A percentile compares a stretch with the other conserved stretches of the same genome.
Evolutionary conservation across 2,113 vertebrate species (phyloP).

Genomic region (Propithecus coquereli): DNA sequence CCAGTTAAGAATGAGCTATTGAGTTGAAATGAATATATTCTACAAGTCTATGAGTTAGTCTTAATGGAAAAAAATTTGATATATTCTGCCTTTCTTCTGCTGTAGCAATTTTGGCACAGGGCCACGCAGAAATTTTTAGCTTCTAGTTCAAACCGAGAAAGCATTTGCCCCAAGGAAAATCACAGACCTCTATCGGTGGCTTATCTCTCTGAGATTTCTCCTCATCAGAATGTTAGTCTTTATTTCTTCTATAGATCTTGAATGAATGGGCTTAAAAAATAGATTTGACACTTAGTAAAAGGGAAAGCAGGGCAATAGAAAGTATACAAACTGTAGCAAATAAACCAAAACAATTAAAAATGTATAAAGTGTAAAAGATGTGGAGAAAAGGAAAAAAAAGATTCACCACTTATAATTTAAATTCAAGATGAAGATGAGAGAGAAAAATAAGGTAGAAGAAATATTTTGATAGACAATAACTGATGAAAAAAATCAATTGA

Average conservation of each 20-base stretch:
- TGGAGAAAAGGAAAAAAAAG: not conserved
- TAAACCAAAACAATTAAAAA: not conserved
- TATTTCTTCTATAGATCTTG: not conserved
- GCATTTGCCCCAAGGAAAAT: not conserved
- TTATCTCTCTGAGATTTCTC: not conserved
- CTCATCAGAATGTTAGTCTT: not conserved
- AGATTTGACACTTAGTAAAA: not conserved
- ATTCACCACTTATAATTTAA: not conserved
- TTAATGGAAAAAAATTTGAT: not conserved
- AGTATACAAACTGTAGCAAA: not conserved
- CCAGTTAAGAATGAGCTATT: not conserved
- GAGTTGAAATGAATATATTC: not conserved
- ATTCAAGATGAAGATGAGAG: not conserved
- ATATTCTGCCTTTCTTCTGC: not conserved
- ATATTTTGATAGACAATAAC: not conserved
- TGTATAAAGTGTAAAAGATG: not conserved
- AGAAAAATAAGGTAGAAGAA: not conserved
- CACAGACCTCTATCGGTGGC: not conserved
- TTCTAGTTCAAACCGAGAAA: not conserved
- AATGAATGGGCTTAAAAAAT: not conserved
- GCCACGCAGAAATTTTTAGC: not conserved
- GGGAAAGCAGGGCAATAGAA: not conserved
- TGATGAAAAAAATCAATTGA: not conserved
- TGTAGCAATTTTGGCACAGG: not conserved
- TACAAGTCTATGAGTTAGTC: not conserved